These are phyloP conservation scores for Sussaba pulchella DNA, from an alignment of 2,888 invertebrate species.

Conservation along the genomic window DNA sequence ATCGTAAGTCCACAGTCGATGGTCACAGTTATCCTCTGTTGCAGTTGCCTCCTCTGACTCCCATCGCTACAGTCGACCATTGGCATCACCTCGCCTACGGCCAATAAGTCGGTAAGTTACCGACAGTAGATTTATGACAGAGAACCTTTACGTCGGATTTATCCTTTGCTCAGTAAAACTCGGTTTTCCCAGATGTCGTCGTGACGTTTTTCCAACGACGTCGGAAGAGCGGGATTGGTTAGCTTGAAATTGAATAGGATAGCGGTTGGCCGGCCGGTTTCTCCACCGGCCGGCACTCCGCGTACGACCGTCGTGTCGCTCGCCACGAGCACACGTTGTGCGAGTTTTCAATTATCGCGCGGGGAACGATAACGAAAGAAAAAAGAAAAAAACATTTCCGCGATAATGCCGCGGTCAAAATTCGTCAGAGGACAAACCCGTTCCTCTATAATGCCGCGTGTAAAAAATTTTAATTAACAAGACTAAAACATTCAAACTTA, in stretches of 20 bases:
- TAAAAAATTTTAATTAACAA: neutral
- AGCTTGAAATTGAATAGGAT: slow-evolving; percentile 73
- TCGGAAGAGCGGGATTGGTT: slow-evolving; percentile 64
- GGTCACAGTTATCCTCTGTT: too few species aligned
- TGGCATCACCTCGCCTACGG: too few species aligned
- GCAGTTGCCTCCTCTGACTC: too few species aligned
- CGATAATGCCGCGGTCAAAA: slow-evolving; percentile 57
- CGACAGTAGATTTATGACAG: neutral
- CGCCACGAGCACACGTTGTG: slow-evolving; percentile 64
- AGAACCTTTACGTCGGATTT: neutral
- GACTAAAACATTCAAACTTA: neutral
- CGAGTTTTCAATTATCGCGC: slow-evolving; percentile 52
- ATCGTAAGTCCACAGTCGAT: too few species aligned
- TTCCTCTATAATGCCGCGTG: slow-evolving; percentile 31
- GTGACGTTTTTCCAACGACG: neutral
- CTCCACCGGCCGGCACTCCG: slow-evolving; percentile 79
- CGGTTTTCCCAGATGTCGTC: slow-evolving; percentile 34
- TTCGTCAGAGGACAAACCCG: slow-evolving; percentile 36
- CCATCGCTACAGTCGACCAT: too few species aligned
- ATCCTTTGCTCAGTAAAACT: neutral
- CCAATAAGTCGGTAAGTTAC: neutral
- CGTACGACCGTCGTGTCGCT: slow-evolving; percentile 80
- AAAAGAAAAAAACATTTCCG: slow-evolving; percentile 26
- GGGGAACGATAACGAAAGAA: slow-evolving; percentile 1
- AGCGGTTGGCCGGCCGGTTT: slow-evolving; percentile 68